A percentile compares a stretch with the other conserved stretches of the same genome.
Evolutionary conservation across 2,113 vertebrate genomes (phyloP).

Genomic region (Pica pica): DNA sequence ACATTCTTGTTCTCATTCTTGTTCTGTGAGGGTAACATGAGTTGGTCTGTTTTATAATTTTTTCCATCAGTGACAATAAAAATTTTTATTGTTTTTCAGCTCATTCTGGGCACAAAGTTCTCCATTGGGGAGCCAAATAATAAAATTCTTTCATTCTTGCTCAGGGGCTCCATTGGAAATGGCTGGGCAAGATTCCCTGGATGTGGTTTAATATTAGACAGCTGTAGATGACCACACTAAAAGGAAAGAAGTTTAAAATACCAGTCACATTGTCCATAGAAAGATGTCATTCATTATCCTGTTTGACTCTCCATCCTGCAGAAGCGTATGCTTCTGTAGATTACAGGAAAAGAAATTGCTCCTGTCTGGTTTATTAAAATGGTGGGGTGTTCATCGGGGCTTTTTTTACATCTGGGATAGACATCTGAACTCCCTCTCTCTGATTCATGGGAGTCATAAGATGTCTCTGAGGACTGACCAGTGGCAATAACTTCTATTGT

Average conservation of each 20-base stretch:
- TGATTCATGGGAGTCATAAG: neutral
- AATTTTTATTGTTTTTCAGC: slow-evolving; percentile 1
- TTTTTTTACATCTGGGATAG: neutral
- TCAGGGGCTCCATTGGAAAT: neutral
- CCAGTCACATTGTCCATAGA: neutral
- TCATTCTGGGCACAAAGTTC: slow-evolving; percentile 4
- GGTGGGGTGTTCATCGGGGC: neutral
- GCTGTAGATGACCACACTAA: neutral
- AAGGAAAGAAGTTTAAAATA: neutral
- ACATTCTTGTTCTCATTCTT: neutral
- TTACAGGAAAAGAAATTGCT: neutral
- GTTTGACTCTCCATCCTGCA: neutral
- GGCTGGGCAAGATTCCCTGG: neutral
- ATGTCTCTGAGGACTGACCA: neutral
- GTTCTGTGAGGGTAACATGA: neutral
- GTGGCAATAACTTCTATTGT: neutral
- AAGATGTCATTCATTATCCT: neutral
- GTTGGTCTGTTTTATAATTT: neutral
- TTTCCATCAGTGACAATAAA: slow-evolving; percentile 25
- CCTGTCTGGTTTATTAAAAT: neutral
- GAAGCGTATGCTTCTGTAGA: neutral
- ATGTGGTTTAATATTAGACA: neutral
- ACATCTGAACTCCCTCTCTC: neutral
- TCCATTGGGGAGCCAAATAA: neutral
- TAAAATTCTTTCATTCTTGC: slow-evolving; percentile 5